Evolutionary conservation across 53 echinoderm and acorn worm species (phyloP).

Genomic region (Antedon mediterranea): DNA sequence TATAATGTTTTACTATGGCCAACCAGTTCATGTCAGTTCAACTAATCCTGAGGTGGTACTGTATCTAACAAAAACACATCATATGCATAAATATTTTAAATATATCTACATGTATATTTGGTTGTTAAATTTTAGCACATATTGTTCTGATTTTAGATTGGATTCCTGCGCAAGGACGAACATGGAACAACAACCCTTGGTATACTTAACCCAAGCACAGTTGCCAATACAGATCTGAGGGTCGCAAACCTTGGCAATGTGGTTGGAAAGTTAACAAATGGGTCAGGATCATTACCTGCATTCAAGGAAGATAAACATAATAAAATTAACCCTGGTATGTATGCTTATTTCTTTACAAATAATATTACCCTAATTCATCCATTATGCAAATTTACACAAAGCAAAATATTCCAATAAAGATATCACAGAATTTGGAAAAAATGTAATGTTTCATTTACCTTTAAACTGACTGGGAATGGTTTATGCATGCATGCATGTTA

Average conservation of each 20-base stretch:
- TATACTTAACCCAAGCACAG: constrained; percentile 54
- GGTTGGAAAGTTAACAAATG: constrained; percentile 53
- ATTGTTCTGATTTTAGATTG: constrained; percentile 38
- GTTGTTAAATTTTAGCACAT: not conserved
- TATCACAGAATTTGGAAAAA: too few species aligned
- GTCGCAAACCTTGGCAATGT: constrained; percentile 69
- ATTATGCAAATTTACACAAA: too few species aligned
- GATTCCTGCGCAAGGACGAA: constrained; percentile 75
- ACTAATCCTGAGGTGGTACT: too few species aligned
- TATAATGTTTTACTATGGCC: not conserved
- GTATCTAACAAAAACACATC: not conserved
- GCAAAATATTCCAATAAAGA: too few species aligned
- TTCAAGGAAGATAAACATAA: constrained; percentile 91
- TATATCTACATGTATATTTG: not conserved
- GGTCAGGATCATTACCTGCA: constrained; percentile 62
- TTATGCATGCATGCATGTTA: too few species aligned
- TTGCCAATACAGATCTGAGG: constrained; percentile 25
- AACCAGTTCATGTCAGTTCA: not conserved
- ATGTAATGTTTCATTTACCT: too few species aligned
- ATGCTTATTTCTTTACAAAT: too few species aligned
- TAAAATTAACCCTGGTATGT: constrained; percentile 75
- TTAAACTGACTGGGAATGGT: too few species aligned
- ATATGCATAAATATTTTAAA: not conserved
- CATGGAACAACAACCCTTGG: constrained; percentile 75
- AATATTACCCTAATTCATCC: too few species aligned